Conservation (phyloP, 2,113 vertebrate genomes). For the Proteles cristata region DNA sequence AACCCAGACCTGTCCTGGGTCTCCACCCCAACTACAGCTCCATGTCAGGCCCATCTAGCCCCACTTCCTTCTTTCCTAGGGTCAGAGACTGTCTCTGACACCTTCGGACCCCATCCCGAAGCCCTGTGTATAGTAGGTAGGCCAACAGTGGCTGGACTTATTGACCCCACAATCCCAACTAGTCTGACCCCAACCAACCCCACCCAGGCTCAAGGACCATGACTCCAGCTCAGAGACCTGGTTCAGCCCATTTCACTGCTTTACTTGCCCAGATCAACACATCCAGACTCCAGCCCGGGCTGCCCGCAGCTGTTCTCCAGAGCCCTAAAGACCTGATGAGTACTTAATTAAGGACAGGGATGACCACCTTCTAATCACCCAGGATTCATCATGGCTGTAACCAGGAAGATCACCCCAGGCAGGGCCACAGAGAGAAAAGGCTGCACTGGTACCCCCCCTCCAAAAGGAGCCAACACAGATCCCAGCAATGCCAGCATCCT, state of each 20-base stretch:
- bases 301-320: not conserved
- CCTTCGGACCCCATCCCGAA: not conserved
- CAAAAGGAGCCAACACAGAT: not conserved
- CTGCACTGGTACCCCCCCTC: not conserved
- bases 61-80: not conserved
- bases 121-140: not conserved
- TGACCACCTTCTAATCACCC: slow-evolving; percentile 22
- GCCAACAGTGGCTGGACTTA: not conserved
- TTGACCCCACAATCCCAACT: not conserved
- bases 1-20: not conserved
- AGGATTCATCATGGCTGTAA: not conserved
- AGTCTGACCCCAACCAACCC: not conserved
- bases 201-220: not conserved
- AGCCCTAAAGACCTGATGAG: slow-evolving; percentile 1
- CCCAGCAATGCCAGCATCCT: not conserved
- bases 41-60: not conserved
- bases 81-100: not conserved
- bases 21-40: not conserved
- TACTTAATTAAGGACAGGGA: not conserved
- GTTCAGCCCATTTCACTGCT: not conserved
- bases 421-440: not conserved
- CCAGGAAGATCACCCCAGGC: not conserved
- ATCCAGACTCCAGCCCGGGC: not conserved
- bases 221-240: not conserved
- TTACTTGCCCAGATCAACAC: not conserved